phyloP scores from a whole-genome alignment of 2,113 vertebrate genomes.

The Pycnonotus jocosus region DNA sequence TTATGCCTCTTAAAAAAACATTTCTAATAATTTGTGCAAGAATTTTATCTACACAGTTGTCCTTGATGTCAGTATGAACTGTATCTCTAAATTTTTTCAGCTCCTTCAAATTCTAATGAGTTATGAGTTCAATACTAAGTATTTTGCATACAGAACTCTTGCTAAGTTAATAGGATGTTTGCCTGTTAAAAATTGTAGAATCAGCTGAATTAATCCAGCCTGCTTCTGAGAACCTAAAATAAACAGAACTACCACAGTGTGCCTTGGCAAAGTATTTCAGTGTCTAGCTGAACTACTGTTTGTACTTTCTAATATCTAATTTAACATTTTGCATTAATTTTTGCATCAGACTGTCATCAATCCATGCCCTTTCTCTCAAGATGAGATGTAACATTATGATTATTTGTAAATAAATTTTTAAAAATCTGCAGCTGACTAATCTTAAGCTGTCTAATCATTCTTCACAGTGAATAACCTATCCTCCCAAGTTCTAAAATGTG shows the following conservation, averaged over 20 bases:
- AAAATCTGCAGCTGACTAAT: background rate
- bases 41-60: background rate
- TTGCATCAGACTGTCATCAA: background rate
- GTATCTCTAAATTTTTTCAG: background rate
- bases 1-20: background rate
- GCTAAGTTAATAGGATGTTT: background rate
- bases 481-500: background rate
- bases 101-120: background rate
- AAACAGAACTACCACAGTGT: background rate
- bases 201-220: background rate
- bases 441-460: background rate
- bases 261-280: background rate
- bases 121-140: background rate
- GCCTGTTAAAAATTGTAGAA: background rate
- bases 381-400: background rate
- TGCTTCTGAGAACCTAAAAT: slow-evolving; percentile 14
- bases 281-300: background rate
- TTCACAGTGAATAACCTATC: background rate
- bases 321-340: background rate
- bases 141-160: background rate
- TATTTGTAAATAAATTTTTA: background rate
- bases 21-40: background rate
- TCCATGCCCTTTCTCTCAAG: background rate
- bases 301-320: slow-evolving; percentile 4
- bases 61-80: background rate